These are phyloP conservation scores for Litoditis marina DNA, from an alignment of 2,888 invertebrate species.

Conservation along the genomic window DNA sequence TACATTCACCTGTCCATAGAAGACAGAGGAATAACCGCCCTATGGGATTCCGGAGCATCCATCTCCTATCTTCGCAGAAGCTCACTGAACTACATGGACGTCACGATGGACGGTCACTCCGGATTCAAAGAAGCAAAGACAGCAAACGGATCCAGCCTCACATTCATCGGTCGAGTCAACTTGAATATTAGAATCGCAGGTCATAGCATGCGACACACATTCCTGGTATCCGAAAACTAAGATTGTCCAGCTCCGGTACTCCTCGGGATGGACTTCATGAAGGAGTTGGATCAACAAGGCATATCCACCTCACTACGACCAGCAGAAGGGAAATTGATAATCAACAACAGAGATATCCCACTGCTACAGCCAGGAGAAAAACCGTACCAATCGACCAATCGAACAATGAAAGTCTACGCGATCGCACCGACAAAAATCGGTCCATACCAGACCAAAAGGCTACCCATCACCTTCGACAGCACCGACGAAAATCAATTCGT, in stretches of 20 bases:
- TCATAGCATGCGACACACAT: neutral
- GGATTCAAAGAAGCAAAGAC: neutral
- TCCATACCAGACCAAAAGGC: too few relatives aligned
- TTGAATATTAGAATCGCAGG: neutral
- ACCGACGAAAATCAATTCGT: too few relatives aligned
- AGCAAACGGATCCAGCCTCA: neutral
- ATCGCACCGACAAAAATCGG: too few relatives aligned
- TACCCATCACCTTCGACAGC: too few relatives aligned
- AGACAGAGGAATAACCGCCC: neutral
- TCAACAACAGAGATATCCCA: too few relatives aligned
- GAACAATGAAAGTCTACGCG: too few relatives aligned
- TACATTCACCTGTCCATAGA: neutral
- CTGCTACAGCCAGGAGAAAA: too few relatives aligned
- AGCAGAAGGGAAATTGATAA: too few relatives aligned
- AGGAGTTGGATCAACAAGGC: conserved; percentile 3
- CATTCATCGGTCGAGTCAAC: neutral
- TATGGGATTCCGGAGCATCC: conserved; percentile 6
- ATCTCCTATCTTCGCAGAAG: neutral
- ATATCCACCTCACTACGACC: too few relatives aligned
- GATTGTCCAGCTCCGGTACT: conserved; percentile 8
- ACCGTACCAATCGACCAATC: too few relatives aligned
- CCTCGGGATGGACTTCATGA: conserved; percentile 9
- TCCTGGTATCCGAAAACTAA: neutral
- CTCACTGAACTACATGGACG: neutral
- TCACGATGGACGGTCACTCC: neutral